Evolutionary conservation across 2,113 vertebrate species (phyloP).

Genomic region (Phylloscopus whistleri): DNA sequence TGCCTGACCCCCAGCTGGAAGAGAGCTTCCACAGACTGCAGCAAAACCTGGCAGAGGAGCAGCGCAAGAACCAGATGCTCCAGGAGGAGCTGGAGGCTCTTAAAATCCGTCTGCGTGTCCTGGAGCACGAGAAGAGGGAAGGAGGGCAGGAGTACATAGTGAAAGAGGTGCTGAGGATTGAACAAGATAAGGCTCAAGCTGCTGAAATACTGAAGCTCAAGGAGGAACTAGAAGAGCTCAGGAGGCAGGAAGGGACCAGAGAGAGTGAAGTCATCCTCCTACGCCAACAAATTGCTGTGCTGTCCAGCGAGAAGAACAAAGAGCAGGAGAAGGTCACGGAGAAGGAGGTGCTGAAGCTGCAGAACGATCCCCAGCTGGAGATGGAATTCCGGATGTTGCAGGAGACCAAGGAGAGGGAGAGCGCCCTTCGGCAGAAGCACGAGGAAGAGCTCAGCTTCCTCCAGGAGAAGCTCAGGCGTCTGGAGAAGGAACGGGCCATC

Average conservation of each 20-base stretch:
- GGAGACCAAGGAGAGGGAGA: conserved; percentile 81
- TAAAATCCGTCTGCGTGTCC: conserved; percentile 72
- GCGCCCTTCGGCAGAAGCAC: conserved; percentile 73
- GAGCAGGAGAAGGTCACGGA: conserved; percentile 88
- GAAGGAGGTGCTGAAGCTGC: conserved; percentile 90
- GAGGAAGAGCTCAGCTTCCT: conserved; percentile 91
- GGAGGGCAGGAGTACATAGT: conserved; percentile 92
- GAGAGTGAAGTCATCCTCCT: conserved; percentile 84
- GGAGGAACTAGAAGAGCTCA: conserved; percentile 87
- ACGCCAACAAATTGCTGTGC: conserved; percentile 79
- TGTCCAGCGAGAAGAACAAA: conserved; percentile 83
- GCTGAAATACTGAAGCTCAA: conserved; percentile 85
- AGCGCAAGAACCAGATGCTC: conserved; percentile 80
- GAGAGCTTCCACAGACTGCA: conserved; percentile 86
- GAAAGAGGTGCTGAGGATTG: conserved; percentile 94
- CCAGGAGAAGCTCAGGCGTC: conserved; percentile 84
- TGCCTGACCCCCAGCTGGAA: conserved; percentile 89
- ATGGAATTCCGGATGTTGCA: conserved; percentile 82
- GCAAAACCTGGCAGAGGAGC: conserved; percentile 86
- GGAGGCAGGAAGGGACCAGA: conserved; percentile 82
- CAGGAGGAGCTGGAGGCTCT: conserved; percentile 87
- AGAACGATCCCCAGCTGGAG: conserved; percentile 91
- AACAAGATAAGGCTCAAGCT: conserved; percentile 87
- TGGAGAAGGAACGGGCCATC: conserved; percentile 92
- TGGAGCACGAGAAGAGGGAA: conserved; percentile 84